Percentiles rank a stretch among this genome's conserved stretches.
Conservation (phyloP, 1,140 invertebrate genomes). For the Halesus radiatus region DNA sequence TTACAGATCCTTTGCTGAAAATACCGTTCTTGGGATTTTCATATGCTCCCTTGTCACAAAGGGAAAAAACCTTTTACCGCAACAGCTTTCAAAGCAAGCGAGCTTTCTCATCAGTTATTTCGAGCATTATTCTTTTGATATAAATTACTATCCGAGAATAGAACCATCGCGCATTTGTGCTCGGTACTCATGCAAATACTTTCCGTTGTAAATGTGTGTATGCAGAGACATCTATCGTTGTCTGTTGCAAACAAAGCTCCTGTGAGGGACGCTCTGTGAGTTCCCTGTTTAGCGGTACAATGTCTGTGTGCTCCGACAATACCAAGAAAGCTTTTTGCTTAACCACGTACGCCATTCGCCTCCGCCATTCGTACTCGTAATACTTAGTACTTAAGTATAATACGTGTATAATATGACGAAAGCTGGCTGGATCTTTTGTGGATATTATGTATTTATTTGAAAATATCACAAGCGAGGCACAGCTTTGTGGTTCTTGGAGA, state of each 20-base stretch:
- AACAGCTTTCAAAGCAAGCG: conserved; percentile 51
- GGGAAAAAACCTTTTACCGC: conserved; percentile 55
- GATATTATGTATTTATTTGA: conserved; percentile 56
- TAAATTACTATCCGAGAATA: conserved; percentile 56
- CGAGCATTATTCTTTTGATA: conserved; percentile 57
- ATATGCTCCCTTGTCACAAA: conserved; percentile 46
- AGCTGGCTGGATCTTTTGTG: conserved; percentile 50
- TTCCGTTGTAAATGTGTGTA: conserved; percentile 27
- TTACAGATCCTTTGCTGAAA: conserved; percentile 32
- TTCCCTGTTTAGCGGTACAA: conserved; percentile 49
- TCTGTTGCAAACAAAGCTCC: conserved; percentile 44
- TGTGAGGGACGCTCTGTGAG: conserved; percentile 41
- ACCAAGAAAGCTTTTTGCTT: conserved; percentile 50
- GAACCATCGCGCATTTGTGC: conserved; percentile 50
- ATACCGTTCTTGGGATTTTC: conserved; percentile 42
- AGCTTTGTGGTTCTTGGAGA: conserved; percentile 45
- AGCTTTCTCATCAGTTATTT: conserved; percentile 57
- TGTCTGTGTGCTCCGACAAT: conserved; percentile 43
- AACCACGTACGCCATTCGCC: conserved; percentile 51
- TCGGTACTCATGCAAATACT: conserved; percentile 44
- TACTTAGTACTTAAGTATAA: conserved; percentile 41
- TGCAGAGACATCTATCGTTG: conserved; percentile 49
- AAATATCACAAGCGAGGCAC: conserved; percentile 47
- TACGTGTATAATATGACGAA: conserved; percentile 31
- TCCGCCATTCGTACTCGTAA: conserved; percentile 45